phyloP scores from a whole-genome alignment of 2,888 invertebrate genomes.

The Drosophila villosipedis region DNA sequence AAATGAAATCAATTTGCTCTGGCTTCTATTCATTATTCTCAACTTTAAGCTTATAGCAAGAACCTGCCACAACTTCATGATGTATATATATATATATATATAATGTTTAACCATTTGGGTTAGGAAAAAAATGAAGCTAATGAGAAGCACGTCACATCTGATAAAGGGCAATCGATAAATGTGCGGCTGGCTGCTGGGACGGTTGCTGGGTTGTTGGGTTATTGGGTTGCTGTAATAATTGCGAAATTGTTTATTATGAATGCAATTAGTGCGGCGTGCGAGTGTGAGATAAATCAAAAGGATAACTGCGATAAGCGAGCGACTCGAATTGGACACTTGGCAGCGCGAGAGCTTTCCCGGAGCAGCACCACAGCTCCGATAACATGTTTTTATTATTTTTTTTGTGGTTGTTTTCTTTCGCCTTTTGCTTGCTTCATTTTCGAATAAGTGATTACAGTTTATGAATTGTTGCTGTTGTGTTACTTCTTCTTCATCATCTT shows the following conservation, averaged over 20 bases:
- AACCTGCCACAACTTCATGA: neutral
- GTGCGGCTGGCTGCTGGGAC: slow-evolving; percentile 15
- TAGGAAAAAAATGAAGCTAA: slow-evolving; percentile 43
- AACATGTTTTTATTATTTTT: slow-evolving; percentile 56
- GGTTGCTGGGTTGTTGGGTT: slow-evolving; percentile 9
- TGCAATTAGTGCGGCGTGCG: slow-evolving; percentile 63
- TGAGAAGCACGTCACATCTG: slow-evolving; percentile 66
- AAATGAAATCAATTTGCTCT: neutral
- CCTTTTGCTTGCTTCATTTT: slow-evolving; percentile 19
- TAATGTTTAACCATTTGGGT: neutral
- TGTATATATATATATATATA: neutral
- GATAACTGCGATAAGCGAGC: slow-evolving; percentile 74
- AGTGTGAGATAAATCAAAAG: slow-evolving; percentile 78
- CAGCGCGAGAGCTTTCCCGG: slow-evolving; percentile 27
- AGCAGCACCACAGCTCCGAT: slow-evolving; percentile 46
- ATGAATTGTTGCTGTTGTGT: slow-evolving; percentile 53
- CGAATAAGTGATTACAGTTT: slow-evolving; percentile 75
- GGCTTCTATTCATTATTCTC: neutral
- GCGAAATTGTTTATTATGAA: slow-evolving; percentile 70
- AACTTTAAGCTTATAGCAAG: neutral
- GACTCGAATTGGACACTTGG: slow-evolving; percentile 46
- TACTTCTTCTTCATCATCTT: slow-evolving; percentile 4
- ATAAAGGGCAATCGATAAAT: slow-evolving; percentile 59
- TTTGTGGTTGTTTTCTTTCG: neutral
- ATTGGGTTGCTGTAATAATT: slow-evolving; percentile 43